Evolutionary conservation across 2,113 vertebrate species (phyloP), one percentile per base, ranked within the genome.

Genomic region (Tachysurus vachellii): DNA sequence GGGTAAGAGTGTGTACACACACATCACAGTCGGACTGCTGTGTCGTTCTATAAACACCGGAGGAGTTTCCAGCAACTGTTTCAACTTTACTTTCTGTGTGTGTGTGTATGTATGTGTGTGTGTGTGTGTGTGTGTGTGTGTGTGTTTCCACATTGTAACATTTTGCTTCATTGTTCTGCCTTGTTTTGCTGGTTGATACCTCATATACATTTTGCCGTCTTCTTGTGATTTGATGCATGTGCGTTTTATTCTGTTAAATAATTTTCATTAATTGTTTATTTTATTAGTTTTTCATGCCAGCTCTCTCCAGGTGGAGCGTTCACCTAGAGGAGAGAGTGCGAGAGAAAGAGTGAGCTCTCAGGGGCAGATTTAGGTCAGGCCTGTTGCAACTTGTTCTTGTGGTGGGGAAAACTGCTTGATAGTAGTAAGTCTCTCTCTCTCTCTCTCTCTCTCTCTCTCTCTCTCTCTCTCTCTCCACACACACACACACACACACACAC

Each of bases 281-380:
- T 64, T 56, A 73, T 54, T 56, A 13, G 57, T n/a, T 10, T 76
- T 75, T 47, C 80, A 56, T 53, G 85, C 76, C 53, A 56, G 47
- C 31, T 85, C 88, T 91, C 87, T 62, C 56, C 53, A 81, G 66
- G 47, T 76, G 76, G 77, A 87, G 66, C 2, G 16, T 79, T 75
- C 56, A 88, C 79, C 84, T 86, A 80, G 64, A 80, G 85, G 80
- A 85, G 87, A 82, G 71, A n/a, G 59, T 70, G 62, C 82, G 89
- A 89, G 59, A 82, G 84, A 88, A 83, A 89, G 85, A 90, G 88
- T 50, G 80, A 83, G 86, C 71, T 85, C 61, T 86, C 53, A 53
- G 86, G 84, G 89, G 73, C 84, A 88, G 84, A 85, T 81, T 88
- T 84, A 68, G 86, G 89, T 88, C 87, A 90, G 87, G 59, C 89